Evolutionary conservation across 2,797 vertebrate genomes (phyloP), one percentile per base, ranked within the genome.

Genomic region (Smutsia temminckii): DNA sequence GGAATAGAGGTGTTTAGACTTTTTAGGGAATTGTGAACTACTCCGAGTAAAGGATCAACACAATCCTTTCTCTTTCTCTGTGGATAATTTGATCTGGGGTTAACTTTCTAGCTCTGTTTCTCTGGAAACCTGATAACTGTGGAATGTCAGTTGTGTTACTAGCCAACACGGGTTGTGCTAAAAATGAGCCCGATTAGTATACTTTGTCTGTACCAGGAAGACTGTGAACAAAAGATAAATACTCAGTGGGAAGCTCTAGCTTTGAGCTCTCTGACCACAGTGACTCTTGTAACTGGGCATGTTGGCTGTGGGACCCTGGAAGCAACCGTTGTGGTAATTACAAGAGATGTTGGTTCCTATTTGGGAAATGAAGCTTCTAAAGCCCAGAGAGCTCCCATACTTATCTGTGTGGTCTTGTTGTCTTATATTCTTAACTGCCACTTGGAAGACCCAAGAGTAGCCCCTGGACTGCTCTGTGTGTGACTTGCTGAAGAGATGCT

Each of bases 101-200:
- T 97, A 88, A 83, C 64, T 75, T 92, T 79, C 74, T 85, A 71
- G 57, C 13, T 91, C 14, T 42, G 69, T 77, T 88, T 80, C 91
- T 80, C 83, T 77, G 63, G 85, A 93, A 87, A 89, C 6, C 21
- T 71, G 25, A 21, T 51, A 85, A 49, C 20, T 63, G 69, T 34
- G 49, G 37, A 42, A 85, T 32, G 23, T 75, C 69, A 86, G 21
- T 40, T 91, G 49, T 61, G 57, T 80, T 66, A 64, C 66, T 85
- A 91, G 85, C 32, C 81, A 95, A 61, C 3, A 49, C 3, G 68
- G 77, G 32, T 59, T 40, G 69, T 10, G 23, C 51, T 49, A 85
- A 93, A 89, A 91, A 69, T 3, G 64, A 86, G 34, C 23, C 34
- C 8, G 14, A 51, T 69, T 49, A 81, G 51, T 46, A 57, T 25